These are phyloP conservation scores for Torymus auratus DNA, from an alignment of 2,888 invertebrate genomes.

Conservation along the genomic window DNA sequence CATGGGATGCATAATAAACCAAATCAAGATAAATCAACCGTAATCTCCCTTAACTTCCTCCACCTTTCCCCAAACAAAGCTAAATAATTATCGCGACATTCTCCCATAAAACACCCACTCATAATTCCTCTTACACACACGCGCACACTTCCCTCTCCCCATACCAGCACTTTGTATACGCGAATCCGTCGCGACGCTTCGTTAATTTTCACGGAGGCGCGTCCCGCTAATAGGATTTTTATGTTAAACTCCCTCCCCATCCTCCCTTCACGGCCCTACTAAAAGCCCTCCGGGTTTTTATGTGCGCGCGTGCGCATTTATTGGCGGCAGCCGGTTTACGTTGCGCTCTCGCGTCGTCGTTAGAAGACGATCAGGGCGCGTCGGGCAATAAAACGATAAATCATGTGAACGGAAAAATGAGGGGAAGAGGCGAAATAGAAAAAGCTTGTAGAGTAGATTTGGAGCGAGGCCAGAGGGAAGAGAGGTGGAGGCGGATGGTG, in stretches of 20 bases:
- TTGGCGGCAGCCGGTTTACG: no score
- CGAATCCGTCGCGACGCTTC: conserved; percentile 36
- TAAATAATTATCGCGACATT: no score
- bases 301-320: background rate
- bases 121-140: no score
- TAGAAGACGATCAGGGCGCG: no score
- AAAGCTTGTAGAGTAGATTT: conserved; percentile 73
- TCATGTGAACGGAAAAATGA: conserved; percentile 69
- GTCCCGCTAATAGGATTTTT: conserved; percentile 55
- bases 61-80: no score
- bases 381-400: conserved; percentile 68
- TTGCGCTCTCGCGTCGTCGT: no score
- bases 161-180: no score
- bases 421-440: conserved; percentile 65
- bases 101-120: no score
- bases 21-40: no score
- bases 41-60: no score
- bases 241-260: conserved; percentile 43
- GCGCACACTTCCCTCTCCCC: no score
- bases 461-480: conserved; percentile 67
- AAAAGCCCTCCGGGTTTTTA: background rate
- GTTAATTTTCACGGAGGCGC: conserved; percentile 49
- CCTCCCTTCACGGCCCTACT: background rate
- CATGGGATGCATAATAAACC: no score
- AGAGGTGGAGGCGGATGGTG: background rate